Percentiles rank a stretch among this genome's conserved stretches.
These are phyloP conservation scores for Falco punctatus DNA, from an alignment of 2,113 vertebrate species.

Conservation along the genomic window DNA sequence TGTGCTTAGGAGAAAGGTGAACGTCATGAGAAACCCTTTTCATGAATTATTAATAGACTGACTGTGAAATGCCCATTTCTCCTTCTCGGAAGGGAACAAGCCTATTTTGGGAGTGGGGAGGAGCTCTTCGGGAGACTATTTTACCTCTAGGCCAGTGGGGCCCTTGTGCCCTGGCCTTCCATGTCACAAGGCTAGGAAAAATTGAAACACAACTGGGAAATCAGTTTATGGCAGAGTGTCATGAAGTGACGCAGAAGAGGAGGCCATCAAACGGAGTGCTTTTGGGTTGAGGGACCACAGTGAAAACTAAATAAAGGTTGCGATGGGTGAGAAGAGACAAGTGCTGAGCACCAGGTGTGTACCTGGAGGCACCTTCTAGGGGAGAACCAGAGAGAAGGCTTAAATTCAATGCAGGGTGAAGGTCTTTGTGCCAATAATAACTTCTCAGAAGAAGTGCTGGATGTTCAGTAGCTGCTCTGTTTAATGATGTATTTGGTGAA, in stretches of 20 bases:
- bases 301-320: background rate
- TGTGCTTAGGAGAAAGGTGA: background rate
- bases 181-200: background rate
- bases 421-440: background rate
- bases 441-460: background rate
- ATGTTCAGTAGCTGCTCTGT: background rate
- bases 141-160: background rate
- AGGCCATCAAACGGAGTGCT: background rate
- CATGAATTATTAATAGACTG: background rate
- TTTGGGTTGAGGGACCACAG: background rate
- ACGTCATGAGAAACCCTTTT: background rate
- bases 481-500: slow-evolving; percentile 4
- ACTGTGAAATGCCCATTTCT: background rate
- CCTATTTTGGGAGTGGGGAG: background rate
- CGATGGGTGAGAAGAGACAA: background rate
- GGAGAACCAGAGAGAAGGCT: background rate
- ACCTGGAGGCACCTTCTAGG: background rate
- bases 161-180: background rate
- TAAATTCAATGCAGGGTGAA: background rate
- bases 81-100: background rate
- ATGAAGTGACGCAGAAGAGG: background rate
- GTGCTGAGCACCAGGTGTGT: background rate
- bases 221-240: background rate
- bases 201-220: background rate
- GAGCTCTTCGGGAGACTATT: background rate